Percentiles rank a stretch among this genome's conserved stretches.
phyloP scores from a whole-genome alignment of 2,797 vertebrate species.

The Euthynnus affinis region DNA sequence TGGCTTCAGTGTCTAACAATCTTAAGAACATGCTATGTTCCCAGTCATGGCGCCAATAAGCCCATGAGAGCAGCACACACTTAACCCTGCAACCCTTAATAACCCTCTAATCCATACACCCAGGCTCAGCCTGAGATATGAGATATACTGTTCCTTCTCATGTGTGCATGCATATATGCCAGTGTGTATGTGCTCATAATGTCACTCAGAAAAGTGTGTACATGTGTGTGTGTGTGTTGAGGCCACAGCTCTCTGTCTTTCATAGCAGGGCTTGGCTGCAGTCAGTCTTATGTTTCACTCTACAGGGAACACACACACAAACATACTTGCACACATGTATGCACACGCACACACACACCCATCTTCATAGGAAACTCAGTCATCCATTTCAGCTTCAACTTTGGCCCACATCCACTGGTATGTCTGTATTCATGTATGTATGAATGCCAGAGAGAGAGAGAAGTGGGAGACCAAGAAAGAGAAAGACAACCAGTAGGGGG shows the following conservation, averaged over 20 bases:
- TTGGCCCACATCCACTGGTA: constrained; percentile 75
- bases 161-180: constrained; percentile 26
- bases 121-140: constrained; percentile 46
- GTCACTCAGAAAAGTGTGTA: constrained; percentile 29
- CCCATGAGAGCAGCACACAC: constrained; percentile 64
- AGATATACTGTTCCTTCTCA: constrained; percentile 50
- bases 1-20: constrained; percentile 49
- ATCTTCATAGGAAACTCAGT: constrained; percentile 69
- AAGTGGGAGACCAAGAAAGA: constrained; percentile 55
- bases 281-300: constrained; percentile 69
- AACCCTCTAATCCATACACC: constrained; percentile 54
- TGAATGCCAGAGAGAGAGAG: constrained; percentile 65
- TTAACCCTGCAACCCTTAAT: constrained; percentile 62
- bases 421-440: constrained; percentile 73
- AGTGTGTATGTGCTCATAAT: constrained; percentile 23
- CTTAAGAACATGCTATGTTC: constrained; percentile 64
- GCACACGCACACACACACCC: constrained; percentile 33
- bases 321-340: constrained; percentile 9
- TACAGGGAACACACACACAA: constrained; percentile 54
- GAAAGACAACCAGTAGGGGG: constrained; percentile 66
- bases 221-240: constrained; percentile 26
- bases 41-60: constrained; percentile 64
- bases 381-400: constrained; percentile 77
- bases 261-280: constrained; percentile 48
- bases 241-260: constrained; percentile 48